Percentiles rank a stretch among this genome's conserved stretches.
phyloP scores from a whole-genome alignment of 2,113 vertebrate species.

The Ictalurus furcatus region DNA sequence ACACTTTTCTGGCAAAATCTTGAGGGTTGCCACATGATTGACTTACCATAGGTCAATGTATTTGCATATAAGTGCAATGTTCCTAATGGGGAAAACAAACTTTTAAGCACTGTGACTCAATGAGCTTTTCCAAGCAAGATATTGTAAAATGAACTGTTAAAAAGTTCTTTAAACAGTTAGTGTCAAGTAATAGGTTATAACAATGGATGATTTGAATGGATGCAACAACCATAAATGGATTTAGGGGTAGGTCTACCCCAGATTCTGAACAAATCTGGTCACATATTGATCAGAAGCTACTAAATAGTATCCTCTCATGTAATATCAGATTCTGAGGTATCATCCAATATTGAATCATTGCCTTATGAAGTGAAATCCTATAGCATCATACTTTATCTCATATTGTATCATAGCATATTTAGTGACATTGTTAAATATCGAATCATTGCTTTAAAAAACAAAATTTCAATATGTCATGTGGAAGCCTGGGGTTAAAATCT shows the following conservation, averaged over 20 bases:
- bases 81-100: neutral
- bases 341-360: neutral
- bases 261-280: neutral
- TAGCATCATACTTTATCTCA: neutral
- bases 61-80: neutral
- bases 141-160: neutral
- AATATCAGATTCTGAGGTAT: neutral
- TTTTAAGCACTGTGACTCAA: neutral
- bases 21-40: neutral
- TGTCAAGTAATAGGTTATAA: neutral
- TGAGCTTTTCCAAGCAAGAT: neutral
- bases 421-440: neutral
- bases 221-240: neutral
- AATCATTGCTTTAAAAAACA: neutral
- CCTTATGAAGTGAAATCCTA: neutral
- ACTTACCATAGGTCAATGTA: neutral
- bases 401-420: neutral
- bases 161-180: neutral
- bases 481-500: neutral
- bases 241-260: neutral
- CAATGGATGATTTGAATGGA: neutral
- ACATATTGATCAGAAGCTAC: neutral
- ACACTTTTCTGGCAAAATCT: neutral
- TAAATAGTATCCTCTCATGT: neutral
- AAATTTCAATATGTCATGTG: neutral